Evolutionary conservation across 2,888 invertebrate species (phyloP).

Genomic region (Diaprepes abbreviatus): DNA sequence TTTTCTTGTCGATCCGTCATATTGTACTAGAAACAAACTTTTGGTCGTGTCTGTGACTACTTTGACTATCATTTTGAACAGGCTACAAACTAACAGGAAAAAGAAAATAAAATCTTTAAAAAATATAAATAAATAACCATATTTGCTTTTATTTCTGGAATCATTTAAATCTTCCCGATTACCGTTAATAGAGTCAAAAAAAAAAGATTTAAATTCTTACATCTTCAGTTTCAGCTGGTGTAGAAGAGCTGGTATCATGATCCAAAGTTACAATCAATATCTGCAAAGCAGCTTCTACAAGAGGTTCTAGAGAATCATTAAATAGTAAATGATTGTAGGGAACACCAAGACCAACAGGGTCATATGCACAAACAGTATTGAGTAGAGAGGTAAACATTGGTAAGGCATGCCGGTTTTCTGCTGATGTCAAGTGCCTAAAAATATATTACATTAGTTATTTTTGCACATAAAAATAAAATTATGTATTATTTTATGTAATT

Average conservation of each 20-base stretch:
- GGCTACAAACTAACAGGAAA: too few species aligned
- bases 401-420: slow-evolving; percentile 90
- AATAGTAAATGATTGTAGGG: slow-evolving; percentile 99
- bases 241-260: slow-evolving; percentile 82
- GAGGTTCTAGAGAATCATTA: slow-evolving; percentile 90
- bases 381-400: slow-evolving; percentile 98
- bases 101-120: too few species aligned
- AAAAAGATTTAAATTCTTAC: slow-evolving; percentile 67
- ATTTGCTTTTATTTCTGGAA: too few species aligned
- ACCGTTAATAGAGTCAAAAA: too few species aligned
- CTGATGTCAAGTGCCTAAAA: slow-evolving; percentile 79
- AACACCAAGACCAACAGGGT: slow-evolving; percentile 97
- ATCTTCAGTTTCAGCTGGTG: slow-evolving; percentile 73
- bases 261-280: slow-evolving; percentile 96
- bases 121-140: too few species aligned
- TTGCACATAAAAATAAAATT: too few species aligned
- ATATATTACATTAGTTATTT: neutral
- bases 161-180: too few species aligned
- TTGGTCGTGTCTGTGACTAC: too few species aligned
- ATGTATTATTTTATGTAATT: too few species aligned
- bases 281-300: slow-evolving; percentile 94
- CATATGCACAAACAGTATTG: slow-evolving; percentile 97
- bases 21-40: too few species aligned
- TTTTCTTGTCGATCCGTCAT: too few species aligned
- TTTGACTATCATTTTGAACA: too few species aligned